These are phyloP conservation scores for Rutpela maculata DNA, from an alignment of 2,888 invertebrate species.

Conservation along the genomic window DNA sequence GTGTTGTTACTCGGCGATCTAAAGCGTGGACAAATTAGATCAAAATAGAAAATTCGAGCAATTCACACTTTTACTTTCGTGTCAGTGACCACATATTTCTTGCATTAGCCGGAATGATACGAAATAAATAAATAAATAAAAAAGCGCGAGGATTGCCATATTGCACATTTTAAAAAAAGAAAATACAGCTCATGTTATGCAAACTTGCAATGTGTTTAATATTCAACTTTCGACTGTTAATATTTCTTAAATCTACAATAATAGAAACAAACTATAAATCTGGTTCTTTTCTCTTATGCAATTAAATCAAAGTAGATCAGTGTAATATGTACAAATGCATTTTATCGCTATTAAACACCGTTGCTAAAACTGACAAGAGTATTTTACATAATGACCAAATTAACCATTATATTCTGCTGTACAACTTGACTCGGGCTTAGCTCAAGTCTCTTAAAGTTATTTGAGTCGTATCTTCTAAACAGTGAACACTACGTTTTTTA, in stretches of 20 bases:
- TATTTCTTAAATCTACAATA: background rate
- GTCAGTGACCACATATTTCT: constrained; percentile 3
- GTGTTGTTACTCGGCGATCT: background rate
- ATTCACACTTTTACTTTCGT: constrained; percentile 2
- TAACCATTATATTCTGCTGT: too few species aligned
- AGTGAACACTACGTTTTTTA: too few species aligned
- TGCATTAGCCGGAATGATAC: background rate
- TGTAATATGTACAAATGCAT: background rate
- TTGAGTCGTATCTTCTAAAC: too few species aligned
- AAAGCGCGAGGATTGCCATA: background rate
- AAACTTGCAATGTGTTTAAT: background rate
- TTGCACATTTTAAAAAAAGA: background rate
- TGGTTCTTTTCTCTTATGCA: background rate
- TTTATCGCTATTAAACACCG: too few species aligned
- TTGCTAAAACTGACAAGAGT: too few species aligned
- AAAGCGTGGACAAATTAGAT: background rate
- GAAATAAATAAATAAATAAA: constrained; percentile 7
- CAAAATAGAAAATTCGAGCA: background rate
- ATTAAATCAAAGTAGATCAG: background rate
- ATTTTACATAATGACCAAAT: too few species aligned
- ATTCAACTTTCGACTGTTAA: background rate
- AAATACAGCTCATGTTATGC: background rate
- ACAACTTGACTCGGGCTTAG: too few species aligned
- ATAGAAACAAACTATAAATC: background rate
- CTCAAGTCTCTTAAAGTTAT: too few species aligned